Evolutionary conservation across 2,113 vertebrate species (phyloP).

Genomic region (Prietella phreatophila): DNA sequence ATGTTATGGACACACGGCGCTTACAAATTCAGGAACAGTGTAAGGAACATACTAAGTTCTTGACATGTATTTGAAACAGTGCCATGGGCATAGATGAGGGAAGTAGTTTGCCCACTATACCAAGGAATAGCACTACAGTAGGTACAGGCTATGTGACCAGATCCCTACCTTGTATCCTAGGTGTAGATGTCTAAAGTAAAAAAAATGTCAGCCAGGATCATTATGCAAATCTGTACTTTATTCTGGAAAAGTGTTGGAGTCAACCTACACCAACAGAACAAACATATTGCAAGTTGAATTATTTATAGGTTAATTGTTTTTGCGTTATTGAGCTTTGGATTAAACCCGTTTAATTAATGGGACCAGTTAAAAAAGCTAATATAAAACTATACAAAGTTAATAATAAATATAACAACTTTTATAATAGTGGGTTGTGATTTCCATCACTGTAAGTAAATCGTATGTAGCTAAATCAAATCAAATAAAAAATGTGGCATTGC

Average conservation of each 20-base stretch:
- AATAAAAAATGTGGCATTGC: no score
- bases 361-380: neutral
- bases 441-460: neutral
- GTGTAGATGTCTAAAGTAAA: neutral
- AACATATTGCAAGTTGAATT: neutral
- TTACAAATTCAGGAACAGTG: slow-evolving; percentile 83
- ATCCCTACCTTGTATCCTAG: neutral
- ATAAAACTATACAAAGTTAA: neutral
- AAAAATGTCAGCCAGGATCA: neutral
- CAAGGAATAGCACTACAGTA: neutral
- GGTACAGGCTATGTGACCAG: neutral
- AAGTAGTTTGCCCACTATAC: neutral
- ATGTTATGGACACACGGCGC: slow-evolving; percentile 74
- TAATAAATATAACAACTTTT: neutral
- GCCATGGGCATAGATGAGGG: neutral
- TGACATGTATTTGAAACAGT: neutral
- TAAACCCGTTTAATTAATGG: neutral
- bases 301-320: neutral
- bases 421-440: neutral
- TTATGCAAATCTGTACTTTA: neutral
- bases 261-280: no score
- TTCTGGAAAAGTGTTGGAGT: neutral
- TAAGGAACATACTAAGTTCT: slow-evolving; percentile 62
- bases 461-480: no score
- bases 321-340: neutral